These are phyloP conservation scores for Onchidella celtica DNA, from an alignment of 2,888 invertebrate species.

Conservation along the genomic window DNA sequence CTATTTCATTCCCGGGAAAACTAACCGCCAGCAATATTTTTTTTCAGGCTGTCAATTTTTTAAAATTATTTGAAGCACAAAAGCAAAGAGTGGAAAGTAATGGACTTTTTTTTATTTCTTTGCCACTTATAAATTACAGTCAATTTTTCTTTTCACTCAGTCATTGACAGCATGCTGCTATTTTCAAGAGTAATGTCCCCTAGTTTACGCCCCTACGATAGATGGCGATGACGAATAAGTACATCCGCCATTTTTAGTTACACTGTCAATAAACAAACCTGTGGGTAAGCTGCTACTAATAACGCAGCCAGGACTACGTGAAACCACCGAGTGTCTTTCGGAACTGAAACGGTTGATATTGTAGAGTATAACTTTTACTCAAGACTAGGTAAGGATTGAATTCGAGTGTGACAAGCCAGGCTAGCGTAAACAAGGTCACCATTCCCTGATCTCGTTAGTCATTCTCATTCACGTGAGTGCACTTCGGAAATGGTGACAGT, in stretches of 20 bases:
- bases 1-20: too few species aligned
- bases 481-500: too few species aligned
- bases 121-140: too few species aligned
- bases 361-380: not conserved
- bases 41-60: too few species aligned
- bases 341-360: not conserved
- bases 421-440: conserved; percentile 19
- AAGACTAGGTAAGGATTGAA: not conserved
- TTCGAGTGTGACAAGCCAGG: not conserved
- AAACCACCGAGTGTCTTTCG: not conserved
- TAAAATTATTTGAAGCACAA: too few species aligned
- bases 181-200: conserved; percentile 28
- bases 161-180: too few species aligned
- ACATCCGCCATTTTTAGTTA: conserved; percentile 45
- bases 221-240: conserved; percentile 47
- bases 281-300: not conserved
- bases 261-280: conserved; percentile 42
- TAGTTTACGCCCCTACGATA: conserved; percentile 44
- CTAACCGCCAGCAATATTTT: too few species aligned
- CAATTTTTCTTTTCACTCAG: too few species aligned
- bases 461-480: too few species aligned
- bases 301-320: not conserved
- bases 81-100: too few species aligned
- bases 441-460: too few species aligned
- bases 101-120: too few species aligned